Evolutionary conservation across 2,888 invertebrate species (phyloP).

Genomic region (Melolontha melolontha): DNA sequence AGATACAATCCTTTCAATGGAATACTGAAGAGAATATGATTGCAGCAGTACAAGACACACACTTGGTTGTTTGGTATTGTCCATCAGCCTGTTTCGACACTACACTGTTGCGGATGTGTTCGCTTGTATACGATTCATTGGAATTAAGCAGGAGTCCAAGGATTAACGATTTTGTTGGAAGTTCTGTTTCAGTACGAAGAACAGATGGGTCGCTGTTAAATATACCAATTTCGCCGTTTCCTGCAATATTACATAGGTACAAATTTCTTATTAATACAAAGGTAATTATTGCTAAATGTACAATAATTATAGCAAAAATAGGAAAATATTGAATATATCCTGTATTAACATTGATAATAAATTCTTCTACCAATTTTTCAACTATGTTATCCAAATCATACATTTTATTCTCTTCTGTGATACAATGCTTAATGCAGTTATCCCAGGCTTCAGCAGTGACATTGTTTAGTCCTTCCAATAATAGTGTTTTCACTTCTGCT

Average conservation of each 20-base stretch:
- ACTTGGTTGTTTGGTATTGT: conserved; percentile 85
- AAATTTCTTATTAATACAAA: background rate
- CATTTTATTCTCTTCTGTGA: too few relatives aligned
- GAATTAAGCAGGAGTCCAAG: conserved; percentile 89
- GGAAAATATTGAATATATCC: too few relatives aligned
- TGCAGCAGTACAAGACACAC: conserved; percentile 82
- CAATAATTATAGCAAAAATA: too few relatives aligned
- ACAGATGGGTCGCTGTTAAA: conserved; percentile 90
- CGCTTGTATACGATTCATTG: conserved; percentile 68
- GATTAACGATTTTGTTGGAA: conserved; percentile 85
- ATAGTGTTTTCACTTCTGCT: too few relatives aligned
- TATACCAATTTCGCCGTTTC: conserved; percentile 78
- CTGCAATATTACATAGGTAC: conserved; percentile 68
- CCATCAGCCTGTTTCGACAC: conserved; percentile 81
- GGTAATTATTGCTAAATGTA: background rate
- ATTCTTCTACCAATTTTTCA: too few relatives aligned
- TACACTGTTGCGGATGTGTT: conserved; percentile 74
- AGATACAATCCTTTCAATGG: conserved; percentile 73
- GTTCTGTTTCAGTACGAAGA: conserved; percentile 85
- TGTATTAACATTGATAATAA: too few relatives aligned
- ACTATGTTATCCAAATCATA: too few relatives aligned
- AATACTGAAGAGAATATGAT: conserved; percentile 83
- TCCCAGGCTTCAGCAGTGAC: too few relatives aligned
- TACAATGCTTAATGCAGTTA: too few relatives aligned
- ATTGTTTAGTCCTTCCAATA: too few relatives aligned